Conservation (phyloP, 2,797 vertebrate genomes). For the Pygocentrus nattereri region DNA sequence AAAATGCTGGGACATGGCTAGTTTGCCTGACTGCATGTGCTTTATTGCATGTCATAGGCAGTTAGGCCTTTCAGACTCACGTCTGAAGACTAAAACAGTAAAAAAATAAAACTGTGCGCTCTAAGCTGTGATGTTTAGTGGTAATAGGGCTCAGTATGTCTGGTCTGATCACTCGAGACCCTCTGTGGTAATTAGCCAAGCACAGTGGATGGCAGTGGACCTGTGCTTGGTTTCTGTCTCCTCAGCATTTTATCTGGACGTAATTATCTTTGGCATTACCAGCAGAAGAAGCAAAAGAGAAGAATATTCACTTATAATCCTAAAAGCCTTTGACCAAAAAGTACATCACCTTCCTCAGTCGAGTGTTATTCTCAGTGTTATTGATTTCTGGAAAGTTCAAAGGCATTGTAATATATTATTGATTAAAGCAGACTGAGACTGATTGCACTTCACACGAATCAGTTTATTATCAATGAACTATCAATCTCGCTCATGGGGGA, state of each 20-base stretch:
- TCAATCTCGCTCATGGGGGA: constrained; percentile 44
- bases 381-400: constrained; percentile 70
- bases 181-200: constrained; percentile 49
- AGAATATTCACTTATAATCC: constrained; percentile 58
- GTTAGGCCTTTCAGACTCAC: constrained; percentile 18
- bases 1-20: constrained; percentile 32
- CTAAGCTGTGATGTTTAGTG: constrained; percentile 56
- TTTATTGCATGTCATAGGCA: constrained; percentile 16
- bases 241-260: constrained; percentile 56
- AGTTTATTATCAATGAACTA: constrained; percentile 65
- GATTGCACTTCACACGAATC: constrained; percentile 69
- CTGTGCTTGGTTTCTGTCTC: not conserved
- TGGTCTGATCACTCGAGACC: constrained; percentile 50
- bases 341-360: constrained; percentile 62
- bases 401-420: constrained; percentile 79
- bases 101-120: constrained; percentile 36
- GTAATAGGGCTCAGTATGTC: constrained; percentile 58
- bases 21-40: constrained; percentile 11
- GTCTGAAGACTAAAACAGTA: not conserved
- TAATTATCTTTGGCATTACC: constrained; percentile 62
- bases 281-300: constrained; percentile 54
- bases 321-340: constrained; percentile 62
- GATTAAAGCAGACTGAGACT: constrained; percentile 67
- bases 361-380: constrained; percentile 60
- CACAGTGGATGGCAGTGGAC: constrained; percentile 27